Evolutionary conservation across 2,113 vertebrate species (phyloP), one percentile per base, ranked within the genome.

Genomic region (Tiliqua scincoides): DNA sequence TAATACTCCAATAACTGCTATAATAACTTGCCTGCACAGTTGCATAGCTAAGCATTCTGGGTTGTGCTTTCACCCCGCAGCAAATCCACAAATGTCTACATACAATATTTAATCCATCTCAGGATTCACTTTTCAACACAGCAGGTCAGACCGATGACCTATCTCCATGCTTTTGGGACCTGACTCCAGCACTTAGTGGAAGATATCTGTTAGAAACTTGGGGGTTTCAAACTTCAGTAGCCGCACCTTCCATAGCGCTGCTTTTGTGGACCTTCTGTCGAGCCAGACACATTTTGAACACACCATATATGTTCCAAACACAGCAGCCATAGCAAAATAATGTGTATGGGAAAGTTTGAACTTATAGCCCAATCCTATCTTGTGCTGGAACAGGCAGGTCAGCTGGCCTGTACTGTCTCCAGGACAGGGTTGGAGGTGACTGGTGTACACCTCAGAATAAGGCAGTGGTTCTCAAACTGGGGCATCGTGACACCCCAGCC

Each of bases 1-100:
- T 18, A 83, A 48, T 48, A 48, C 43, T 48, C 4, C 8, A 40
- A 61, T 91, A 32, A 81, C 59, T 70, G 5, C 86, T 87, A 59
- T 88, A 93, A 89, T 32, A 61, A 10, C 9, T 54, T 84, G 54
- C 20, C 88, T 1, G 3, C 25, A 62, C 21, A 90, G 20, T 63
- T 7, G 62, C 62, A 21, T 21, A 61, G 57, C 18, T 48, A 92
- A 78, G 32, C 32, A 62, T 62, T 62, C 35, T 82, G 67, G 84
- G 7, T 23, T 37, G 86, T 75, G 40, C 75, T 79, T 80, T 92
- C 90, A 8, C n/a, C 43, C 43, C 63, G 27, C 62, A 48, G 54
- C 57, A 32, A 52, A n/a, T 89, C 52, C 5, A 52, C 40, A 74
- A 43, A 79, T 79, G 61, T 37, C 35, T 63, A 48, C 43, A 48